Evolutionary conservation across 2,888 invertebrate species (phyloP).

Genomic region (Oxytorus armatus): DNA sequence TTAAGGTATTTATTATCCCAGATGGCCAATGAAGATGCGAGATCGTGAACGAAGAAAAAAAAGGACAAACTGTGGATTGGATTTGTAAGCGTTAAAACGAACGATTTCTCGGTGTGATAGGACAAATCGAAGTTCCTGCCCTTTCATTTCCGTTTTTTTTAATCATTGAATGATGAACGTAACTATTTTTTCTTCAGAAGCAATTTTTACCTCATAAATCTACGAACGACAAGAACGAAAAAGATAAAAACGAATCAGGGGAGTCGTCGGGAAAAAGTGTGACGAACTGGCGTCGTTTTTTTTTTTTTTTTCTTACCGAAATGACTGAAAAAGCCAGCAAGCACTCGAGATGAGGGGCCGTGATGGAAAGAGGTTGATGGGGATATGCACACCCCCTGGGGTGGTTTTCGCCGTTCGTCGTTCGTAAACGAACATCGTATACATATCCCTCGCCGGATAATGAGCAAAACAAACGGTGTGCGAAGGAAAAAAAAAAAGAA

Average conservation of each 20-base stretch:
- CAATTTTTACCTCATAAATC: background rate
- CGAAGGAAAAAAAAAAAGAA: slow-evolving; percentile 50
- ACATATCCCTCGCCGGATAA: slow-evolving; percentile 61
- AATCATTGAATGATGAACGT: background rate
- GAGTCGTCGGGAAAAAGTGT: background rate
- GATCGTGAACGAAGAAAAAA: background rate
- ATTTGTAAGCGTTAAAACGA: background rate
- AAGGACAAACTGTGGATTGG: background rate
- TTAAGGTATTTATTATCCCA: too few species aligned
- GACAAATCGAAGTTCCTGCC: background rate
- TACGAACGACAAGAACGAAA: background rate
- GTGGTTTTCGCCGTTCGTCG: background rate
- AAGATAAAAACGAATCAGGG: background rate
- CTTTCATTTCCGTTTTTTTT: background rate
- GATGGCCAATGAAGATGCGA: too few species aligned
- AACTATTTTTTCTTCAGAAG: background rate
- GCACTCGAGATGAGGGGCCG: background rate
- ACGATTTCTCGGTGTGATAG: background rate
- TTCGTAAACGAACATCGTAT: slow-evolving; percentile 13
- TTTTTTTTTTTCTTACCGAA: background rate
- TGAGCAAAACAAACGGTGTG: slow-evolving; percentile 74
- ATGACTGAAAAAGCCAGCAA: background rate
- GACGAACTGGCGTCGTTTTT: background rate
- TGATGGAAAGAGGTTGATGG: background rate
- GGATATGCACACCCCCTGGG: background rate